phyloP scores from a whole-genome alignment of 2,888 invertebrate genomes.

The Icerya purchasi region DNA sequence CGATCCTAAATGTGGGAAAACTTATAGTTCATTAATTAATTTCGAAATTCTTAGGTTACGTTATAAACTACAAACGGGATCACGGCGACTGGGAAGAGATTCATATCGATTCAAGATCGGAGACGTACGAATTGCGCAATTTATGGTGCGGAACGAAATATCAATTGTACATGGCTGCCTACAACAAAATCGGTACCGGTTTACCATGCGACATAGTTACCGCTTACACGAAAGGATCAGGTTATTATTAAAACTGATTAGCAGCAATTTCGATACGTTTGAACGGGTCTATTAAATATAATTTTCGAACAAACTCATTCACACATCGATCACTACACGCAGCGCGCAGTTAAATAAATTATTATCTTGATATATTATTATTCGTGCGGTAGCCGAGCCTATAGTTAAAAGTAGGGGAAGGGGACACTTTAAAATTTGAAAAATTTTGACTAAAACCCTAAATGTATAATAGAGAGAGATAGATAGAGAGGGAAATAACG shows the following conservation, averaged over 20 bases:
- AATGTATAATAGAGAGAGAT: too few relatives aligned
- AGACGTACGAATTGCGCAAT: slow-evolving; percentile 49
- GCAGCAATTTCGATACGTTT: not conserved
- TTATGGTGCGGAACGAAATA: slow-evolving; percentile 75
- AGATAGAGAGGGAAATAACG: too few relatives aligned
- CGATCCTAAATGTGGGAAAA: too few relatives aligned
- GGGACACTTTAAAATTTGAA: too few relatives aligned
- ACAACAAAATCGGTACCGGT: slow-evolving; percentile 72
- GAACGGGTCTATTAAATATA: not conserved
- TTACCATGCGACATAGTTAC: slow-evolving; percentile 71
- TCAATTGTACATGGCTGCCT: slow-evolving; percentile 72
- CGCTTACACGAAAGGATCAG: slow-evolving; percentile 51
- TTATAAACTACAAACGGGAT: slow-evolving; percentile 72
- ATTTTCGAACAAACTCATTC: too few relatives aligned
- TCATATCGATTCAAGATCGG: slow-evolving; percentile 60
- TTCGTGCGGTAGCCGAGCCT: too few relatives aligned
- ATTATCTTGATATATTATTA: too few relatives aligned
- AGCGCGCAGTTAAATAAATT: too few relatives aligned
- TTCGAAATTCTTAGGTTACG: slow-evolving; percentile 58
- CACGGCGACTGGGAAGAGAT: slow-evolving; percentile 82
- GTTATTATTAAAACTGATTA: slow-evolving; percentile 5
- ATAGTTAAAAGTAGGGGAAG: too few relatives aligned
- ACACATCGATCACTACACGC: too few relatives aligned
- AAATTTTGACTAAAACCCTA: too few relatives aligned
- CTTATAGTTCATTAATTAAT: too few relatives aligned